Evolutionary conservation across 1,140 invertebrate genomes (phyloP), one percentile per base, ranked within the genome.

Genomic region (Steinernema khuongi): DNA sequence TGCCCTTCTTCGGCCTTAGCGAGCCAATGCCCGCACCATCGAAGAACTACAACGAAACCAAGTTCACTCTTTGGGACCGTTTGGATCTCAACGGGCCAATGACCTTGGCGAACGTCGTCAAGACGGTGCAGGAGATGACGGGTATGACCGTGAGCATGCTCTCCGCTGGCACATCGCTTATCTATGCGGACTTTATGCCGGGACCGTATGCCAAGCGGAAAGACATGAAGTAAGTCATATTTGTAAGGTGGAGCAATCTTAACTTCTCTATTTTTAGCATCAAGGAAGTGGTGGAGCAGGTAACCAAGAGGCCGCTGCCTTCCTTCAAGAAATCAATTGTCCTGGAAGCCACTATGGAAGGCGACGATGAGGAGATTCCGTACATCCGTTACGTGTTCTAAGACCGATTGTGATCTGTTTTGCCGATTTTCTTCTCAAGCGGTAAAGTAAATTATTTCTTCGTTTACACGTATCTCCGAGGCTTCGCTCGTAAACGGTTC

Each of bases 181-280:
- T 99, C 17, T 99, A 96, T 86, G 96, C 96, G 14, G 99, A 98
- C 89, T 99, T 99, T 87, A 96, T 97, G 93, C 89, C 91, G 2
- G 90, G 19, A 22, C 50, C 50, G 4, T 60, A 60, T 22, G 50
- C 11, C 19, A 22, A 60, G 50, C 50, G 50, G 4, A 60, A 60
- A 22, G 7, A 60, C 50, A 7, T 60, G 11, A 60, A 60, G 50
- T 60, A 60, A 60, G 50, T 26, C 7, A 41, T 22, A 4, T 60
- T 14, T n/a, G 14, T 60, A n/a, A 41, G n/a, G n/a, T 41, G 31
- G 11, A 33, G 17, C 22, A 1, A 79, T 74, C 18, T n/a, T 60
- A 22, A 17, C 26, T 60, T 14, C 11, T 44, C 32, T 70, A 19
- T 68, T 29, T 73, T 31, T 76, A 80, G 75, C 78, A 89, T 98